phyloP scores from a whole-genome alignment of 1,140 invertebrate genomes.

The Papilio helenus region DNA sequence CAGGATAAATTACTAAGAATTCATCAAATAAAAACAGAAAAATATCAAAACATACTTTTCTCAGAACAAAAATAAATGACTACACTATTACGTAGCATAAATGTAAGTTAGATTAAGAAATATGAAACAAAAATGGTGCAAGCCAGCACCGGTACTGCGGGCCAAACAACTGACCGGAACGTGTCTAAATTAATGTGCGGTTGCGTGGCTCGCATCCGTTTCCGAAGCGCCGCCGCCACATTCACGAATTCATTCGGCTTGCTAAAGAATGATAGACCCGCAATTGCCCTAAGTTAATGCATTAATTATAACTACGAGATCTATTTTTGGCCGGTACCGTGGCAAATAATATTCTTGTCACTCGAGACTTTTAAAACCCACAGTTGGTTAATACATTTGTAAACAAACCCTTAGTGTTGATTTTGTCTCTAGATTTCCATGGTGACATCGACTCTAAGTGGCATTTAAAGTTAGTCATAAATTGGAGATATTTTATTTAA shows the following conservation, averaged over 20 bases:
- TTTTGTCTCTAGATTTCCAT: too few species aligned
- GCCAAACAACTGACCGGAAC: conserved; percentile 38
- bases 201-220: conserved; percentile 33
- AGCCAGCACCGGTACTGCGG: conserved; percentile 29
- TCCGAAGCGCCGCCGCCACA: conserved; percentile 22
- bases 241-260: conserved; percentile 16
- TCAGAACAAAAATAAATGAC: neutral
- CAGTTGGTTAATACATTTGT: too few species aligned
- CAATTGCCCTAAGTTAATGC: neutral
- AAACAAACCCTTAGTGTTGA: too few species aligned
- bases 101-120: conserved; percentile 22
- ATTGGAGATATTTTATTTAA: neutral
- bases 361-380: too few species aligned
- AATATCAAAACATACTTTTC: neutral
- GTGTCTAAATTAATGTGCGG: conserved; percentile 39
- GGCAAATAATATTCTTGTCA: too few species aligned
- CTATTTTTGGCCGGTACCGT: too few species aligned
- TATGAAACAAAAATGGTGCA: conserved; percentile 20
- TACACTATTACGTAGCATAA: conserved; percentile 4
- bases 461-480: neutral
- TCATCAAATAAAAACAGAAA: neutral
- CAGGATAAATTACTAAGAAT: neutral
- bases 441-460: neutral
- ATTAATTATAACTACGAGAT: too few species aligned
- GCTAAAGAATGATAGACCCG: conserved; percentile 28